These are phyloP conservation scores for Bombyx mori DNA, from an alignment of 1,140 invertebrate species.

Conservation along the genomic window DNA sequence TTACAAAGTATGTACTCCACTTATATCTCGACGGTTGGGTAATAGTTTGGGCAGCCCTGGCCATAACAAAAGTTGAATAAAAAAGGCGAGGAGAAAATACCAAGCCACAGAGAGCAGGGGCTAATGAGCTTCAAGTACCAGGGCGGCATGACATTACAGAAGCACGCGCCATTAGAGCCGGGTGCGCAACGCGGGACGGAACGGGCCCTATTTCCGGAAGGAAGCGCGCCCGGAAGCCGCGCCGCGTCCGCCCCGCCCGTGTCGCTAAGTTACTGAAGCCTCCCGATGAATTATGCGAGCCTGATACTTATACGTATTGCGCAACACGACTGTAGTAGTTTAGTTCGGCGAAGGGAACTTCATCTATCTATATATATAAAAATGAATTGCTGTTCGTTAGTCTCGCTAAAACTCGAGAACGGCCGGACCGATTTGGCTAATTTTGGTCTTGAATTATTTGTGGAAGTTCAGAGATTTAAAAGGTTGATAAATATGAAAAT, in stretches of 20 bases:
- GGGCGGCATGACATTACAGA: slow-evolving; percentile 50
- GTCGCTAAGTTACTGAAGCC: slow-evolving; percentile 21
- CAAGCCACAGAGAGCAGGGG: slow-evolving; percentile 11
- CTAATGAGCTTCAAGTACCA: slow-evolving; percentile 39
- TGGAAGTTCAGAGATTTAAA: no score
- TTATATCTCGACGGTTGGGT: no score
- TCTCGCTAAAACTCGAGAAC: no score
- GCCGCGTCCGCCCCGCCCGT: slow-evolving; percentile 35
- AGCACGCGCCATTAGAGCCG: slow-evolving; percentile 56
- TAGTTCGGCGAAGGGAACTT: no score
- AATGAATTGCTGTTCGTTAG: no score
- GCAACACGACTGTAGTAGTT: neutral
- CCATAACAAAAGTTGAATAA: slow-evolving; percentile 5
- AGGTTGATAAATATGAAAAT: no score
- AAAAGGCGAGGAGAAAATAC: slow-evolving; percentile 10
- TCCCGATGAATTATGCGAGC: slow-evolving; percentile 30
- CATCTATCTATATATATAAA: no score
- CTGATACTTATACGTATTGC: slow-evolving; percentile 30
- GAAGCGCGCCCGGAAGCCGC: slow-evolving; percentile 53
- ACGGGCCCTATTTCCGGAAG: slow-evolving; percentile 64
- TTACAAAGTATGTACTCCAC: no score
- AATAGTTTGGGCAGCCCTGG: neutral
- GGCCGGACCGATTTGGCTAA: no score
- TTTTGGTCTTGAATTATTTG: no score
- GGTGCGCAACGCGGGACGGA: slow-evolving; percentile 34